phyloP scores from a whole-genome alignment of 2,113 vertebrate genomes.

The Sebastes fasciatus region DNA sequence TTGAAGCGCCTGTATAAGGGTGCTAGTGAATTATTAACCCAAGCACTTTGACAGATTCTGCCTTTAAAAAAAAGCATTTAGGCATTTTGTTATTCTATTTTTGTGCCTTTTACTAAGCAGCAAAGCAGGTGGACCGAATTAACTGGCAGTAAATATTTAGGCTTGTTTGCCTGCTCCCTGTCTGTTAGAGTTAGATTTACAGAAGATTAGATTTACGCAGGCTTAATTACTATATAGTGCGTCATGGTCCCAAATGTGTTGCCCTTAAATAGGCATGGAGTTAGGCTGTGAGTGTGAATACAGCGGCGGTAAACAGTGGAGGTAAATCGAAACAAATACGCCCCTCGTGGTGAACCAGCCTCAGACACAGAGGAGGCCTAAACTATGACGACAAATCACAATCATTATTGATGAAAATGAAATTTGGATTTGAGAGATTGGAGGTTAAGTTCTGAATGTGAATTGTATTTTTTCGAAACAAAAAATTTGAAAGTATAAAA shows the following conservation, averaged over 20 bases:
- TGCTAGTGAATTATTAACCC: constrained; percentile 14
- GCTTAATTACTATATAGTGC: constrained; percentile 27
- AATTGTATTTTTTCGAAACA: too few species aligned
- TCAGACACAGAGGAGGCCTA: not conserved
- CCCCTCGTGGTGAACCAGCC: not conserved
- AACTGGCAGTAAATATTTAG: constrained; percentile 42
- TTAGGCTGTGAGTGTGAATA: not conserved
- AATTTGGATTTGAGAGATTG: not conserved
- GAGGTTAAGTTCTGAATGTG: not conserved
- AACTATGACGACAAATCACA: not conserved
- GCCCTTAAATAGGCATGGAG: constrained; percentile 46
- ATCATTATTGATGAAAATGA: not conserved
- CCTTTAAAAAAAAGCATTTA: not conserved
- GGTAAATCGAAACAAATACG: not conserved
- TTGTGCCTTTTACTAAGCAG: constrained; percentile 11
- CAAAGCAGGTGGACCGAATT: not conserved
- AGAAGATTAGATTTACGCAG: constrained; percentile 5
- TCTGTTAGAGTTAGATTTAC: not conserved
- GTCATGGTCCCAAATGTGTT: constrained; percentile 22
- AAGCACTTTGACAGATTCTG: constrained; percentile 9
- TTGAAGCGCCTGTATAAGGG: not conserved
- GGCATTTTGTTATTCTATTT: constrained; percentile 19
- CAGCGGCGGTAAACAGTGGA: not conserved
- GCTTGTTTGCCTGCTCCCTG: not conserved
- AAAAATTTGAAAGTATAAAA: not conserved